Evolutionary conservation across 2,888 invertebrate genomes (phyloP).

Genomic region (Drosophila sordidula): DNA sequence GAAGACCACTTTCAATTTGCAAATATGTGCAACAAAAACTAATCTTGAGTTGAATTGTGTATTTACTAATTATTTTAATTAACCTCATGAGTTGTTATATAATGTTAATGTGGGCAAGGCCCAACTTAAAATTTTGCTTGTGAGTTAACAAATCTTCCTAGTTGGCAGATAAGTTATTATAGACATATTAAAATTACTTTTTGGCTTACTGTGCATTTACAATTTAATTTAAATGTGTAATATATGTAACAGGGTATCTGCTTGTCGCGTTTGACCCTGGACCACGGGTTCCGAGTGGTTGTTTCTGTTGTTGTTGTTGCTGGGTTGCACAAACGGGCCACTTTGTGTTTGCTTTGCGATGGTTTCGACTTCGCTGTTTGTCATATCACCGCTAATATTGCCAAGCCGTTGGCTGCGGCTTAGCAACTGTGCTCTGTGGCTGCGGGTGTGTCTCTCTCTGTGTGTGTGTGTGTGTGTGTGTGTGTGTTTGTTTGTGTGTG

Average conservation of each 20-base stretch:
- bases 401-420: slow-evolving; percentile 56
- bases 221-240: no score
- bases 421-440: slow-evolving; percentile 27
- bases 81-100: no score
- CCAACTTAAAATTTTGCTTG: no score
- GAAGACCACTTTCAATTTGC: no score
- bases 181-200: no score
- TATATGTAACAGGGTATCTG: slow-evolving; percentile 3
- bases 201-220: no score
- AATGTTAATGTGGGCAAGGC: no score
- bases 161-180: no score
- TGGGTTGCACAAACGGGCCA: slow-evolving; percentile 35
- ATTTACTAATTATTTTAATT: no score
- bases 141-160: no score
- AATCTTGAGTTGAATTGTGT: no score
- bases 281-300: neutral
- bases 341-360: slow-evolving; percentile 51
- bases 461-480: slow-evolving; percentile 2
- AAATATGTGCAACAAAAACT: no score
- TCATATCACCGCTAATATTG: slow-evolving; percentile 71
- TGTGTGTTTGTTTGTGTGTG: slow-evolving; percentile 15
- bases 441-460: slow-evolving; percentile 1
- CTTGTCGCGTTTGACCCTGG: neutral
- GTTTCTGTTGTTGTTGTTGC: slow-evolving; percentile 13
- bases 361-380: slow-evolving; percentile 62